A percentile compares a stretch with the other conserved stretches of the same genome.
Evolutionary conservation across 2,113 vertebrate genomes (phyloP).

Genomic region (Periophthalmus modestus): DNA sequence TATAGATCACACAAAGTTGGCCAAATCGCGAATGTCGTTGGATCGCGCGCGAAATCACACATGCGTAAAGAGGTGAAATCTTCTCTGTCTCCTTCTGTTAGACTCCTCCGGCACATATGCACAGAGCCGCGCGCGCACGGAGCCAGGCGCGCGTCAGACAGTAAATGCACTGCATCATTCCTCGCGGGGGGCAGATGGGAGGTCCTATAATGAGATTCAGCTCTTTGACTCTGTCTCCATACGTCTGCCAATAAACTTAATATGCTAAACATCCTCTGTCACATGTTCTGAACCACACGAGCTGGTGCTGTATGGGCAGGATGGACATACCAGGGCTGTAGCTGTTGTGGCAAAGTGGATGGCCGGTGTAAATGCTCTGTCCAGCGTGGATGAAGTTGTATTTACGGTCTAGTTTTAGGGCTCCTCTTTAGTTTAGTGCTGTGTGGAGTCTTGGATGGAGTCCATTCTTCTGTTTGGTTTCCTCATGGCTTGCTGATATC

Average conservation of each 20-base stretch:
- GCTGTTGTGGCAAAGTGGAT: background rate
- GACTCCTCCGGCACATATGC: constrained; percentile 3
- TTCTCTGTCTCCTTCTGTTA: background rate
- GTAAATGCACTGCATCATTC: constrained; percentile 85
- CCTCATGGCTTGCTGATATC: background rate
- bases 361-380: background rate
- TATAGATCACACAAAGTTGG: constrained; percentile 67
- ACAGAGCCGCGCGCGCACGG: constrained; percentile 20
- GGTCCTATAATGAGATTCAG: constrained; percentile 80
- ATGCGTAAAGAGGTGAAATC: constrained; percentile 13
- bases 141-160: constrained; percentile 52
- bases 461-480: background rate
- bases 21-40: constrained; percentile 29
- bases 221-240: constrained; percentile 68
- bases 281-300: constrained; percentile 15
- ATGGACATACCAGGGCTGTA: background rate
- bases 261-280: constrained; percentile 60
- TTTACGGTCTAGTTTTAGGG: background rate
- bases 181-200: constrained; percentile 73
- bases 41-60: constrained; percentile 24
- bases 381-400: background rate
- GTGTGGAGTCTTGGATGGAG: background rate
- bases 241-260: constrained; percentile 82
- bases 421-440: background rate
- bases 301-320: background rate